A percentile compares a stretch with the other conserved stretches of the same genome.
Conservation (phyloP, 2,888 invertebrate genomes). For the Synergus japonicus region DNA sequence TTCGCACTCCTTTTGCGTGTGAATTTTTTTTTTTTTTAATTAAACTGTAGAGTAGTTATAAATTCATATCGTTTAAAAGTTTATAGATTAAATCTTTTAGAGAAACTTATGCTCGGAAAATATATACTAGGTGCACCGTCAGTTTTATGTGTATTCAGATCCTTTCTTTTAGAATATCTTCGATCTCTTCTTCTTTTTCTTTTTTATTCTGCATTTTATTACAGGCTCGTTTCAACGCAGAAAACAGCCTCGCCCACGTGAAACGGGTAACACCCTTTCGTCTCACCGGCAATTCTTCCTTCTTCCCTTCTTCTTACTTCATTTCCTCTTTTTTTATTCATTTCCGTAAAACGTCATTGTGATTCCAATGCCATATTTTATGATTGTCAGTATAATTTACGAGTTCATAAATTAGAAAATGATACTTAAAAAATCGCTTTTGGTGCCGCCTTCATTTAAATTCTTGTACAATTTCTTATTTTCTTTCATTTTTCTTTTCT, state of each 20-base stretch:
- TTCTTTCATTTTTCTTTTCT: neutral
- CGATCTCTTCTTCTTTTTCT: conserved; percentile 48
- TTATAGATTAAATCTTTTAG: conserved; percentile 18
- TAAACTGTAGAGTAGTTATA: neutral
- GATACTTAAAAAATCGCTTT: conserved; percentile 14
- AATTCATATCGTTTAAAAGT: conserved; percentile 18
- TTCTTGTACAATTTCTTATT: conserved; percentile 16
- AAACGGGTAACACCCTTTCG: conserved; percentile 68
- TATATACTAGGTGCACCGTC: conserved; percentile 18
- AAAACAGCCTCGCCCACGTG: conserved; percentile 67
- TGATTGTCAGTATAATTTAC: conserved; percentile 30
- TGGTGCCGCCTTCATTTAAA: conserved; percentile 23
- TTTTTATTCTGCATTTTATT: conserved; percentile 28
- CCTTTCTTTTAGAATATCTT: conserved; percentile 45
- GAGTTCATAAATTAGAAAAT: conserved; percentile 34
- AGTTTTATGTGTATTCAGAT: conserved; percentile 37
- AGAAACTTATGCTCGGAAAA: conserved; percentile 23
- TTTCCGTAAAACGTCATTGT: conserved; percentile 40
- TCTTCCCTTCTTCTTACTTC: conserved; percentile 52
- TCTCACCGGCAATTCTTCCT: conserved; percentile 59
- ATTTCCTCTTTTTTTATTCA: conserved; percentile 31
- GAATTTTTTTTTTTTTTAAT: neutral
- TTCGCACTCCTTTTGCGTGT: no score
- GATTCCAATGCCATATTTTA: conserved; percentile 30
- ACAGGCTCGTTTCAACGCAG: conserved; percentile 33